Percentiles rank a stretch among this genome's conserved stretches.
Conservation (phyloP, 1,140 invertebrate species). For the Callitettix versicolor region DNA sequence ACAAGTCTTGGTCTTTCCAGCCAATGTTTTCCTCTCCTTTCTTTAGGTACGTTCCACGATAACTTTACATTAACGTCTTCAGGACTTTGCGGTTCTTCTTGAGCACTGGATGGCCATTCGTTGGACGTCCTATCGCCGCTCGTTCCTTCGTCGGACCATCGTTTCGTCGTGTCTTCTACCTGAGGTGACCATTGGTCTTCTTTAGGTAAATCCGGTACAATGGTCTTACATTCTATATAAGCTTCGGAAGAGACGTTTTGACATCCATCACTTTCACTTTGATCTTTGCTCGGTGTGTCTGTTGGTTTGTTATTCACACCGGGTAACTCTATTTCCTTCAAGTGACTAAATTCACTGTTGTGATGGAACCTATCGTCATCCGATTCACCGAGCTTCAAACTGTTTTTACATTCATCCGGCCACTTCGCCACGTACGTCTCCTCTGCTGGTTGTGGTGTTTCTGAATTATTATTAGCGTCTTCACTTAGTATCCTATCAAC, state of each 20-base stretch:
- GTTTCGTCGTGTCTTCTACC: background rate
- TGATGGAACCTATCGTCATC: background rate
- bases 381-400: background rate
- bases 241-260: background rate
- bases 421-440: conserved; percentile 13
- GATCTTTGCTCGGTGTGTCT: background rate
- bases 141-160: conserved; percentile 13
- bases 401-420: conserved; percentile 6
- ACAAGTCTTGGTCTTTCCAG: conserved; percentile 40
- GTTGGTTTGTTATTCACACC: background rate
- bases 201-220: background rate
- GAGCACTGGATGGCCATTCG: conserved; percentile 19
- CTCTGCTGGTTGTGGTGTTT: background rate
- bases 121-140: conserved; percentile 18
- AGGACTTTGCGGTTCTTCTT: conserved; percentile 42
- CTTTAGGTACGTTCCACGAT: conserved; percentile 2
- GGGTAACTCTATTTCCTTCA: conserved; percentile 14
- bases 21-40: conserved; percentile 5
- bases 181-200: background rate
- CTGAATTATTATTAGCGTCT: background rate
- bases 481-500: background rate
- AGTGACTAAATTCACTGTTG: conserved; percentile 7
- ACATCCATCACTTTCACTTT: background rate
- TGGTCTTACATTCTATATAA: background rate
- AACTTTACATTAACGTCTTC: conserved; percentile 25